Evolutionary conservation across 2,888 invertebrate genomes (phyloP).

Genomic region (Thumatha senex): DNA sequence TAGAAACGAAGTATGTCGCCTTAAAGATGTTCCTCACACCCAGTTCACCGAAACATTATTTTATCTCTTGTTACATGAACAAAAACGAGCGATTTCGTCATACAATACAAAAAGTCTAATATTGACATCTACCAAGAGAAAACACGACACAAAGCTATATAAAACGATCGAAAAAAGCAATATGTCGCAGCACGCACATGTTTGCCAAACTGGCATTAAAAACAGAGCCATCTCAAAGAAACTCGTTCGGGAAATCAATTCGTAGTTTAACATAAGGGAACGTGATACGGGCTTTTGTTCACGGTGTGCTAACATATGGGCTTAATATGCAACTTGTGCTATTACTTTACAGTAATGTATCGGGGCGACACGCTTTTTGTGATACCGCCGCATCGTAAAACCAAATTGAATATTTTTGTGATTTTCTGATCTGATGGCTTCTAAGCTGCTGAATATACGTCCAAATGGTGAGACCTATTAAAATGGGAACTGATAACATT

Average conservation of each 20-base stretch:
- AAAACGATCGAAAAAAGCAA: constrained; percentile 73
- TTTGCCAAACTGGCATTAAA: constrained; percentile 62
- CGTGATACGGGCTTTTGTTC: constrained; percentile 61
- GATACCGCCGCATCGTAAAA: constrained; percentile 25
- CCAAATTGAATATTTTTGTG: constrained; percentile 10
- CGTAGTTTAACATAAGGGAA: constrained; percentile 65
- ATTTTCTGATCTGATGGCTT: no score
- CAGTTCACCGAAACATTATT: constrained; percentile 27
- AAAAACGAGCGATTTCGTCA: constrained; percentile 51
- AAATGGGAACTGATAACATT: no score
- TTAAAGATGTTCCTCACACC: constrained; percentile 6
- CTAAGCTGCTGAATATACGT: no score
- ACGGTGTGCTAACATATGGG: constrained; percentile 53
- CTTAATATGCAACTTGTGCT: constrained; percentile 63
- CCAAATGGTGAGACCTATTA: no score
- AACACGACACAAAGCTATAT: constrained; percentile 56
- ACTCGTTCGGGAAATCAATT: constrained; percentile 65
- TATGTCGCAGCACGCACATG: constrained; percentile 65
- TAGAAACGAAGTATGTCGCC: no score
- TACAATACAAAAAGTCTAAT: constrained; percentile 57
- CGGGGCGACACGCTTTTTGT: constrained; percentile 43
- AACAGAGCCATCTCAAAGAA: constrained; percentile 60
- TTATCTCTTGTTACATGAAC: constrained; percentile 46
- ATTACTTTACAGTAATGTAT: constrained; percentile 55
- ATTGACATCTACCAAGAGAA: constrained; percentile 59